Evolutionary conservation across 2,797 vertebrate genomes (phyloP).

Genomic region (Poliocrania exsul): DNA sequence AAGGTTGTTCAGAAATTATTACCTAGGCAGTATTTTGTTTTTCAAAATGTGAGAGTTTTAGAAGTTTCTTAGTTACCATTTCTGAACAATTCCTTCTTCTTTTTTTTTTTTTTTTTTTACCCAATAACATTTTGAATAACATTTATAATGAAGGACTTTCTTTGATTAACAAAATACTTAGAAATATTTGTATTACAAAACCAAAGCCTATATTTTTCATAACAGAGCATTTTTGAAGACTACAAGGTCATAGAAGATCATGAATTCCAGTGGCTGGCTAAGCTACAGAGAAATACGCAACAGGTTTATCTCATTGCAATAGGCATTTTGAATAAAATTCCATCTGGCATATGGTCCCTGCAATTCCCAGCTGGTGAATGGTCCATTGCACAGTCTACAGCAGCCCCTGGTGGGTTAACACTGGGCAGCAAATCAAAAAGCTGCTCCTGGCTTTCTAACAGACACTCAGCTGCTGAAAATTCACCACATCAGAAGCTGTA

Average conservation of each 20-base stretch:
- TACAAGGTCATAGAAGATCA: not conserved
- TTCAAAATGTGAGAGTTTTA: not conserved
- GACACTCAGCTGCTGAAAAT: not conserved
- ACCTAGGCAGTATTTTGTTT: not conserved
- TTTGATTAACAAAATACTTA: not conserved
- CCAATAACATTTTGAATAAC: not conserved
- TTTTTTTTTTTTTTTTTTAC: not conserved
- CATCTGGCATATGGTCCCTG: conserved; percentile 1
- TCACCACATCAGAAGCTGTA: not conserved
- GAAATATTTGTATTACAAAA: not conserved
- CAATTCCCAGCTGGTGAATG: conserved; percentile 30
- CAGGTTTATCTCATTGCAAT: conserved; percentile 1
- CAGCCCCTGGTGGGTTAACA: conserved; percentile 11
- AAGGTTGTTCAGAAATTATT: not conserved
- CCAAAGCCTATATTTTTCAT: not conserved
- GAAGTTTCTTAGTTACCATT: not conserved
- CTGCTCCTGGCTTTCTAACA: not conserved
- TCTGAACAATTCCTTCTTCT: not conserved
- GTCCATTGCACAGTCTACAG: conserved; percentile 31
- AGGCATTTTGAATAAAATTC: conserved; percentile 2
- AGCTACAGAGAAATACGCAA: not conserved
- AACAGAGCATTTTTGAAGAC: not conserved
- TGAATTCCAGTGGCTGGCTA: not conserved
- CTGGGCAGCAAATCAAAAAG: conserved; percentile 30
- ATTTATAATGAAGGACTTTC: not conserved